phyloP scores from a whole-genome alignment of 1,140 invertebrate genomes.

The Zaprionus nigranus region DNA sequence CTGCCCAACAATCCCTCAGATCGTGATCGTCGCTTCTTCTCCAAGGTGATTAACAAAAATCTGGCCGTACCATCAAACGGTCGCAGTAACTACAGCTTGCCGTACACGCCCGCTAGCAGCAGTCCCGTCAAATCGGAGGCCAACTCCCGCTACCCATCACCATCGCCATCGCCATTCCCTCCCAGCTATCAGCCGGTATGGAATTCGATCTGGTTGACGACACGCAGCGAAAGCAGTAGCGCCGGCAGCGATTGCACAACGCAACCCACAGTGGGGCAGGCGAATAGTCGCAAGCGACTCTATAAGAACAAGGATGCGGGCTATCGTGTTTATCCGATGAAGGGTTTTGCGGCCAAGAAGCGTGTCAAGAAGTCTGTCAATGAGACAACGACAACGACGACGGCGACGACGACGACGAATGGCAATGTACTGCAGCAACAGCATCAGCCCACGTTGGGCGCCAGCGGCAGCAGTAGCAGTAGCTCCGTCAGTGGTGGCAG shows the following conservation, averaged over 20 bases:
- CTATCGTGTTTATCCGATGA: neutral
- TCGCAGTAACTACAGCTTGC: conserved; percentile 50
- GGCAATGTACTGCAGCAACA: conserved; percentile 15
- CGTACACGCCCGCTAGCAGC: conserved; percentile 79
- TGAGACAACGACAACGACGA: neutral
- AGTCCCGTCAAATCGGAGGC: conserved; percentile 78
- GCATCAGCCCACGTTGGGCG: conserved; percentile 23
- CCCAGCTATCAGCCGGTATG: neutral
- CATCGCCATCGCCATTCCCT: conserved; percentile 61
- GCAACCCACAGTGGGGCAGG: neutral
- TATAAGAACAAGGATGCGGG: conserved; percentile 19
- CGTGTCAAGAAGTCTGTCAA: conserved; percentile 61
- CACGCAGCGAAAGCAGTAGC: conserved; percentile 33
- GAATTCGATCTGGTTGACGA: neutral
- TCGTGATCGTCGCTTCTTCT: conserved; percentile 87
- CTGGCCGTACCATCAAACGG: conserved; percentile 49
- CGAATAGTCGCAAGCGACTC: conserved; percentile 53
- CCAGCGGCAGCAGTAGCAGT: conserved; percentile 23
- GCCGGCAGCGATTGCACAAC: conserved; percentile 27
- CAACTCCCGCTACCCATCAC: conserved; percentile 70
- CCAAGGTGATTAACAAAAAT: conserved; percentile 72
- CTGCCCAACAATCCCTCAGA: conserved; percentile 88
- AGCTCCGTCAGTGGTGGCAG: neutral
- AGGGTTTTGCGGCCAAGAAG: conserved; percentile 34
- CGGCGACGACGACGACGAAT: no score